Evolutionary conservation across 2,888 invertebrate species (phyloP), one percentile per base, ranked within the genome.

Genomic region (Blastobasis lacticolella): DNA sequence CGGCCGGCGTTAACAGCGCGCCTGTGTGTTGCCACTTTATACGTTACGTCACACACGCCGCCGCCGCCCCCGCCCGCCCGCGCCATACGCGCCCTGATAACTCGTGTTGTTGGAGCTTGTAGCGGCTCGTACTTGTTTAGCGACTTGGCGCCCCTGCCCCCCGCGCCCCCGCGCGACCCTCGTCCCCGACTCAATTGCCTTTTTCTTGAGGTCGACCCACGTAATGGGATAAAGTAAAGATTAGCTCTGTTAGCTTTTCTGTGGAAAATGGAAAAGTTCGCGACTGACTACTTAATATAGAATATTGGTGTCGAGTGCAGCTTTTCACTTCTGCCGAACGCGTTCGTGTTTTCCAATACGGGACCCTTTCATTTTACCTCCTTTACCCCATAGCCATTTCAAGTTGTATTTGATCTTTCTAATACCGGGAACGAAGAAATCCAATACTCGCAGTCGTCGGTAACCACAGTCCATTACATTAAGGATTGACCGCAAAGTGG

Each of bases 11-110:
- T 85, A 85, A 85, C 85, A 82, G 84, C 86, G 85, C 84, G 87
- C 82, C 83, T 86, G 83, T 85, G 85, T 86, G 87, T 86, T 87
- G 81, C 85, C 87, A 86, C 86, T 87, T 86, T 86, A 85, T 86
- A 84, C 74, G 85, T 69, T 67, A 69, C 73, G 69, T 70, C 70
- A 66, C 62, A 57, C 56, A 61, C 57, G 54, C 56, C 54, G 53
- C 59, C 60, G 56, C 57, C 60, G 45, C 45, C 54, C n/a, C 46
- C 66, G 53, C 58, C 51, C 59, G 54, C 55, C 50, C 58, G 54
- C 46, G 48, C 57, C 50, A 64, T 60, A 61, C 73, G 64, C 69
- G 62, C 73, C 71, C 73, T 73, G 71, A 75, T 73, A 75, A 73
- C 73, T 77, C 72, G 74, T 76, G 77, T 80, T 72, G 74, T 75